Percentiles rank a stretch among this genome's conserved stretches.
phyloP scores from a whole-genome alignment of 2,113 vertebrate species.

The Saccopteryx leptura region DNA sequence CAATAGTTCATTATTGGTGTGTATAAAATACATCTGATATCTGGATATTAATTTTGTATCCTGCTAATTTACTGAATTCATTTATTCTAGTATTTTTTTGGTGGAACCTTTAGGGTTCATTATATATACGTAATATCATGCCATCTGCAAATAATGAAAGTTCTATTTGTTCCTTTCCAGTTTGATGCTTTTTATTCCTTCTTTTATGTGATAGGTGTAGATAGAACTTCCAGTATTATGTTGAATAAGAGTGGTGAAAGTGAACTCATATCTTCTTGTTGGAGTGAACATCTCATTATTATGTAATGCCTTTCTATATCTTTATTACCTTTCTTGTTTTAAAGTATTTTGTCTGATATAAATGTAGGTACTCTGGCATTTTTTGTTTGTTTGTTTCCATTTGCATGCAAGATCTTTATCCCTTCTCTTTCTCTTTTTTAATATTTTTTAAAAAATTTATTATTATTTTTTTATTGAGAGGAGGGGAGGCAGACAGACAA shows the following conservation, averaged over 20 bases:
- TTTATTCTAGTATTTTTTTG: background rate
- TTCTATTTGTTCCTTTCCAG: background rate
- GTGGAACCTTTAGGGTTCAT: background rate
- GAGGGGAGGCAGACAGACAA: too few species aligned
- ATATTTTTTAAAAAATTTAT: too few species aligned
- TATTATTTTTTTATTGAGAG: too few species aligned
- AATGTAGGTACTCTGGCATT: background rate
- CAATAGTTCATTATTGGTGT: background rate
- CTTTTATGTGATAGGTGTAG: background rate
- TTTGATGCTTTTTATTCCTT: background rate
- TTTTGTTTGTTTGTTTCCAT: background rate
- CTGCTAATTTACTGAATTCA: background rate
- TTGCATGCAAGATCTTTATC: background rate
- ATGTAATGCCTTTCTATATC: background rate
- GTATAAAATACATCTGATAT: background rate
- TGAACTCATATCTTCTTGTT: background rate
- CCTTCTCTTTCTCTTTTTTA: too few species aligned
- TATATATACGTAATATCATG: background rate
- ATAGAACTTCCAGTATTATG: background rate
- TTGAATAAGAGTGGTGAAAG: background rate
- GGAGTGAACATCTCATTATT: background rate
- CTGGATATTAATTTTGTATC: background rate
- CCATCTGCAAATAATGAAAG: background rate
- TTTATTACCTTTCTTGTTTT: background rate
- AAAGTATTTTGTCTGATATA: background rate